Conservation (phyloP, 2,797 vertebrate genomes). For the Pogoniulus pusillus region DNA sequence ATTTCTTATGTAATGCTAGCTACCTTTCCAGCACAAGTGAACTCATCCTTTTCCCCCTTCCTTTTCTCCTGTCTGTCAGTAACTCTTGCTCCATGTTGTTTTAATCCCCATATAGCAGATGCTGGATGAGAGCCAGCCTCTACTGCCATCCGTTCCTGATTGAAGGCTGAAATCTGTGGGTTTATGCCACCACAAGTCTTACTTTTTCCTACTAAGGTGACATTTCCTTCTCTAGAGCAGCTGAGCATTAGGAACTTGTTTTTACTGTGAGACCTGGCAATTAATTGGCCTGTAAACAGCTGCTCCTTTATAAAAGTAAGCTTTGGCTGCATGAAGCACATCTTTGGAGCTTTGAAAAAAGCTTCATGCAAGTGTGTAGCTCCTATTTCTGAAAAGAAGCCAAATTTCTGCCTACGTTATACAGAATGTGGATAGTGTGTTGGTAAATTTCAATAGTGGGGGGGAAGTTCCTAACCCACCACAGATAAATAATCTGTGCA, state of each 20-base stretch:
- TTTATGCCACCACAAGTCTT: not conserved
- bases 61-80: not conserved
- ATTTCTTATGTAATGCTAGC: not conserved
- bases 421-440: not conserved
- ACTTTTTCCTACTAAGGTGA: not conserved
- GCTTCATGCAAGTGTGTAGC: not conserved
- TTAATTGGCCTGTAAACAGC: not conserved
- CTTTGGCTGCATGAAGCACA: not conserved
- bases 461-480: too few relatives aligned
- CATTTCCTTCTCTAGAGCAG: not conserved
- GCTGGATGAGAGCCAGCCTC: not conserved
- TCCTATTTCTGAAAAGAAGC: not conserved
- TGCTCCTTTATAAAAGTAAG: not conserved
- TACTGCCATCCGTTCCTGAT: not conserved
- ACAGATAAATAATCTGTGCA: too few relatives aligned
- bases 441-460: too few relatives aligned
- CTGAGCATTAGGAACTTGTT: not conserved
- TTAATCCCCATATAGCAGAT: accelerated
- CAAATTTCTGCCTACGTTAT: not conserved
- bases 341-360: not conserved
- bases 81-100: not conserved
- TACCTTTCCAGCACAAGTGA: not conserved
- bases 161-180: not conserved
- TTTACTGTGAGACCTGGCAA: not conserved
- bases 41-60: not conserved